Base-by-base conservation (phyloP, 2,113 vertebrate species). In the Spilogale gracilis region DNA sequence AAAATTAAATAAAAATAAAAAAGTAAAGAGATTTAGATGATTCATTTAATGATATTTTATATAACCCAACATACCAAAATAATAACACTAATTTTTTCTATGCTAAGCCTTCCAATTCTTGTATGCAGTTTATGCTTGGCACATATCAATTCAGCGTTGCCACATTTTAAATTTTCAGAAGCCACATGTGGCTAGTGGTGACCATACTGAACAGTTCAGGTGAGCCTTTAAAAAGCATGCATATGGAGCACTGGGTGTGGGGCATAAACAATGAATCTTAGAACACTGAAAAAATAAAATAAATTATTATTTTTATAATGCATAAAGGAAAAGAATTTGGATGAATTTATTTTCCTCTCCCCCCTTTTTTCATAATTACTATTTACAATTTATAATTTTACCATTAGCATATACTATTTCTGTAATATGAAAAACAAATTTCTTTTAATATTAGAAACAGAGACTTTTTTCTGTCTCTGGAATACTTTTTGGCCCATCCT, bases 311-410 rank as follows among this genome's bases (percentile, higher is more conserved):
- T 38, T 38, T 38, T 38, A 38, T 38, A 38, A 38, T 38, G 38
- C 6, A 1, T 56, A 3, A 13, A 61, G 25, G 89, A 1, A 25
- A 85, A 58, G 13, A 45, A 85, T 71, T 50, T 61, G 6, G 21
- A 32, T 52, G 9, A 17, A 9, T 58, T 92, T 45, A 60, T 85
- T 25, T 89, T 84, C 89, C 21, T 43, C 10, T 67, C n/a, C 23
- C 63, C 83, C 20, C 52, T 30, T 76, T 60, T 95, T 65, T 84
- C 17, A 80, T 9, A 91, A 43, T 88, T 73, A 63, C 3, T 17
- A 73, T 78, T 71, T 81, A 48, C 61, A 95, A 45, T 89, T 71
- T 81, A 48, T 67, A 95, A 45, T 89, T 91, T 78, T 80, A 84
- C 61, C 48, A 38, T 6, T 61, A 54, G 85, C 12, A 20, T 10